Conservation (phyloP, 2,888 invertebrate genomes). For the Harpalus rufipes region DNA sequence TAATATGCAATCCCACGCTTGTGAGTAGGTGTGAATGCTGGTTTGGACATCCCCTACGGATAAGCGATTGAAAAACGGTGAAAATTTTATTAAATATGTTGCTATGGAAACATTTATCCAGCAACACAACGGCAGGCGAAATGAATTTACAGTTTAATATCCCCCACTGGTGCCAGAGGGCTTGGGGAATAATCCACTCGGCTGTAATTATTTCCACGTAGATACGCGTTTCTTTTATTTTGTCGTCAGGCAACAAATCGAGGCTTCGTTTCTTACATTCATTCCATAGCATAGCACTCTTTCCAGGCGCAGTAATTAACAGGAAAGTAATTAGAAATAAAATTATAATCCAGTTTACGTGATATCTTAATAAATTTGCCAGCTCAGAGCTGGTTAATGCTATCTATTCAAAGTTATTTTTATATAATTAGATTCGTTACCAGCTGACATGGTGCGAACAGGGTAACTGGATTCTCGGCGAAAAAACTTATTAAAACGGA, state of each 20-base stretch:
- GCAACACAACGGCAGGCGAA: slow-evolving; percentile 21
- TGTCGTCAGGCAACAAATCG: slow-evolving; percentile 54
- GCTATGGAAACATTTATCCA: slow-evolving; percentile 46
- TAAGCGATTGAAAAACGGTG: slow-evolving; percentile 32
- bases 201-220: slow-evolving; percentile 62
- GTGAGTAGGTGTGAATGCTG: slow-evolving; percentile 29
- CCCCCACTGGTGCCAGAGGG: slow-evolving; percentile 9
- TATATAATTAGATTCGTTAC: slow-evolving; percentile 60
- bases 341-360: slow-evolving; percentile 62
- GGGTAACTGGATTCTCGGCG: slow-evolving; percentile 36
- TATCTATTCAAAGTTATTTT: slow-evolving; percentile 59
- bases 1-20: background rate
- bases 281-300: background rate
- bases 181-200: slow-evolving; percentile 48
- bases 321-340: slow-evolving; percentile 61
- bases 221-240: slow-evolving; percentile 55
- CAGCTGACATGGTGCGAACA: slow-evolving; percentile 53
- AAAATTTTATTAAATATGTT: slow-evolving; percentile 44
- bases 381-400: slow-evolving; percentile 54
- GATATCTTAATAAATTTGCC: slow-evolving; percentile 58
- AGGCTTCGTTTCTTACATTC: slow-evolving; percentile 50
- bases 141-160: slow-evolving; percentile 53
- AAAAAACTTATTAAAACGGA: slow-evolving; percentile 45
- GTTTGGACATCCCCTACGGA: background rate
- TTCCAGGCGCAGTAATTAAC: slow-evolving; percentile 32